Evolutionary conservation across 1,140 invertebrate species (phyloP).

Genomic region (Vanessa tameamea): DNA sequence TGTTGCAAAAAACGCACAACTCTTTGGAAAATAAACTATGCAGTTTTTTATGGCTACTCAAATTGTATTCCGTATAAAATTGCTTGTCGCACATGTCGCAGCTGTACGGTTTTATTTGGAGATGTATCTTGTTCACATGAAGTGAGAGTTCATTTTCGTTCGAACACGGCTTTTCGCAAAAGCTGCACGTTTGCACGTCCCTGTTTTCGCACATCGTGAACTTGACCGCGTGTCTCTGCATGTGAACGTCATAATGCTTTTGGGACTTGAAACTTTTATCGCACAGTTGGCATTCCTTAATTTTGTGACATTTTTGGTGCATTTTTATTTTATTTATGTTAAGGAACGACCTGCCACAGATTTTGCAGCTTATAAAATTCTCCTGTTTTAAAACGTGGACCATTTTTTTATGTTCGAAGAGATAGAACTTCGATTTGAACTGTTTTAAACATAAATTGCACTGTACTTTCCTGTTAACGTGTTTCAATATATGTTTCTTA

Average conservation of each 20-base stretch:
- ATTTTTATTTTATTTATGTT: conserved; percentile 44
- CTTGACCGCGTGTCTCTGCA: conserved; percentile 61
- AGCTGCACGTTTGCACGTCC: conserved; percentile 59
- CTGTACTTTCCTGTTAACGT: conserved; percentile 49
- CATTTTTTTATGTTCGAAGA: conserved; percentile 65
- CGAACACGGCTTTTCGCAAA: conserved; percentile 66
- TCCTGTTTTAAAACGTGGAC: conserved; percentile 49
- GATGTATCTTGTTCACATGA: conserved; percentile 71
- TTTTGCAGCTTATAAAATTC: conserved; percentile 45
- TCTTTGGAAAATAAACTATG: conserved; percentile 60
- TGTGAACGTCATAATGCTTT: conserved; percentile 52
- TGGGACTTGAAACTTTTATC: conserved; percentile 57
- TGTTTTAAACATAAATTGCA: conserved; percentile 50
- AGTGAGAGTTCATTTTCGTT: conserved; percentile 65
- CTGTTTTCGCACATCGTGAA: conserved; percentile 40
- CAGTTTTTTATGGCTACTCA: conserved; percentile 63
- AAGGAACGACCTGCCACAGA: conserved; percentile 53
- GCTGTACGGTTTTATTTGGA: conserved; percentile 72
- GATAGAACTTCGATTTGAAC: conserved; percentile 64
- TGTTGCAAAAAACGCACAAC: conserved; percentile 61
- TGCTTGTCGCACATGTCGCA: conserved; percentile 72
- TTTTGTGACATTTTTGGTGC: conserved; percentile 53
- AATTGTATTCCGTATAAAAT: conserved; percentile 65
- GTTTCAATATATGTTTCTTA: conserved; percentile 61
- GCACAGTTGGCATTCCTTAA: conserved; percentile 58